Conservation (phyloP, 2,888 invertebrate species). For the Synergus japonicus region DNA sequence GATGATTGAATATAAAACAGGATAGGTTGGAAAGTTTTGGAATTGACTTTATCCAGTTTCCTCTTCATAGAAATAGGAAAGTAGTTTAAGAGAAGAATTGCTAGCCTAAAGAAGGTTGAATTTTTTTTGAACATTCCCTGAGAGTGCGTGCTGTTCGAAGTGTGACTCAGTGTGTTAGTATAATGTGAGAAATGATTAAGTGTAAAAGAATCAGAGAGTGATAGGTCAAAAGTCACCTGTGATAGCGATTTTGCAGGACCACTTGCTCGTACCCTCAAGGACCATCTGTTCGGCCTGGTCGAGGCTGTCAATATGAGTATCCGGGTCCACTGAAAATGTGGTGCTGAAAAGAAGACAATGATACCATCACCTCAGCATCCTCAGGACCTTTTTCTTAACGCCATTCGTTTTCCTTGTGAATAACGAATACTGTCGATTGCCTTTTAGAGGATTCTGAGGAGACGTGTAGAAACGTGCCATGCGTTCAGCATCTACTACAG, state of each 20-base stretch:
- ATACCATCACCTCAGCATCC: constrained; percentile 70
- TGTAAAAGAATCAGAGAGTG: constrained; percentile 53
- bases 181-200: constrained; percentile 50
- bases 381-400: constrained; percentile 25
- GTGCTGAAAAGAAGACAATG: constrained; percentile 85
- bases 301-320: constrained; percentile 98
- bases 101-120: constrained; percentile 2
- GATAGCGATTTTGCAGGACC: constrained; percentile 99
- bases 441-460: constrained; percentile 35
- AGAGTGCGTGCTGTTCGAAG: constrained; percentile 11
- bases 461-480: constrained; percentile 37
- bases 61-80: background rate
- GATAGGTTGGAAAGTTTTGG: background rate
- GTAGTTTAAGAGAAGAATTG: background rate
- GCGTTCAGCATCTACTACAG: constrained; percentile 17
- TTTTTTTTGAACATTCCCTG: constrained; percentile 10
- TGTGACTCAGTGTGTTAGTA: constrained; percentile 43
- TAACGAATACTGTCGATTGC: constrained; percentile 2
- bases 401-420: background rate
- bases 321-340: constrained; percentile 98
- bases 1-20: background rate
- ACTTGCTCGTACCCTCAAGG: constrained; percentile 99
- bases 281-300: constrained; percentile 98
- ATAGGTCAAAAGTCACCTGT: constrained; percentile 84
- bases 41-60: background rate